Conservation (phyloP, 2,797 vertebrate genomes). For the Pantherophis alleghaniensis region DNA sequence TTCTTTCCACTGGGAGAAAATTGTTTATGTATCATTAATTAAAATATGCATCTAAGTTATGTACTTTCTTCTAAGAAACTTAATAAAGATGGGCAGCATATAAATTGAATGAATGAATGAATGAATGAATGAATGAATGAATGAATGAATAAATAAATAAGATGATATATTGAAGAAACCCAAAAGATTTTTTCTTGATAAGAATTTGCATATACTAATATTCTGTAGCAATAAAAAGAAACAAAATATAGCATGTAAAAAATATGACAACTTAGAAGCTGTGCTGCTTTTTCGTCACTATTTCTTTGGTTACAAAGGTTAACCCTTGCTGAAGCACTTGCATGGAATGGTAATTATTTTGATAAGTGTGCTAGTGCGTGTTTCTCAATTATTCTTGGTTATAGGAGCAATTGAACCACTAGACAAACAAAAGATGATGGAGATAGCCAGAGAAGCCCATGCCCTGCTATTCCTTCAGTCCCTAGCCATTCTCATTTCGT, state of each 20-base stretch:
- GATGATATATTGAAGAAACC: not conserved
- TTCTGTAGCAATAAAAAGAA: conserved; percentile 2
- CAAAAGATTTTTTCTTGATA: conserved; percentile 15
- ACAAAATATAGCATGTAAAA: not conserved
- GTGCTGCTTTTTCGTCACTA: not conserved
- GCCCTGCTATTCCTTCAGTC: not conserved
- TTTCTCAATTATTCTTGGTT: not conserved
- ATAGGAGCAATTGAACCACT: not conserved
- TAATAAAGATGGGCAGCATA: conserved; percentile 6
- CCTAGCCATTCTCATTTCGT: not conserved
- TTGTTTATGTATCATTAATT: not conserved
- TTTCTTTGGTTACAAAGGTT: not conserved
- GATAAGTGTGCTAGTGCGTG: not conserved
- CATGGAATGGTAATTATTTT: not conserved
- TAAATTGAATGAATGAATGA: not conserved
- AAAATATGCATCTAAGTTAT: not conserved
- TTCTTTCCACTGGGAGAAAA: not conserved
- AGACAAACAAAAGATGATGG: not conserved
- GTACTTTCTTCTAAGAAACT: conserved; percentile 21
- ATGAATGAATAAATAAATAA: no score
- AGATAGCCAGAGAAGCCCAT: not conserved
- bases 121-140: no score
- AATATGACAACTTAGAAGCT: not conserved
- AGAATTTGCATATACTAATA: not conserved
- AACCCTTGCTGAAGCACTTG: not conserved